Percentiles rank a stretch among this genome's conserved stretches.
These are phyloP conservation scores for Charina bottae DNA, from an alignment of 2,113 vertebrate genomes.

Conservation along the genomic window DNA sequence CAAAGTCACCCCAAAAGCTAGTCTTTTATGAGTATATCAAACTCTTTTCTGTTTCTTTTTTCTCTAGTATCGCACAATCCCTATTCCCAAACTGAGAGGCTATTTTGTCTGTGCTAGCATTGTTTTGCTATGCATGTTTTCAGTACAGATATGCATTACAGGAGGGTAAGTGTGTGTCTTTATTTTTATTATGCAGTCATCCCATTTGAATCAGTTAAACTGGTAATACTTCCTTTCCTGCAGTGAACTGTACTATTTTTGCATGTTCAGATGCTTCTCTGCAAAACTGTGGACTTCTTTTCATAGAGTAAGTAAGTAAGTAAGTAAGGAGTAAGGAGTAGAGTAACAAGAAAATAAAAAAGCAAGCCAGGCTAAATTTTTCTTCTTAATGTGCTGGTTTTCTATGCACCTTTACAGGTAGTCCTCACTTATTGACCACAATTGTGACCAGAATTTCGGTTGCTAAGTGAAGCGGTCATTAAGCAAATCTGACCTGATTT, in stretches of 20 bases:
- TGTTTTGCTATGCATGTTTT: slow-evolving; percentile 90
- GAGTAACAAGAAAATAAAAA: background rate
- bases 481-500: too few species aligned
- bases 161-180: slow-evolving; percentile 74
- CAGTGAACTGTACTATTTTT: background rate
- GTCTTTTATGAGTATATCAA: background rate
- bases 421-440: too few species aligned
- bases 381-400: background rate
- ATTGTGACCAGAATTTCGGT: too few species aligned
- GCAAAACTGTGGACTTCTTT: background rate
- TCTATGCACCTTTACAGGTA: background rate
- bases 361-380: background rate
- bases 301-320: background rate
- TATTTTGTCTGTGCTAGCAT: slow-evolving; percentile 87
- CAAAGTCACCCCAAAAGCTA: background rate
- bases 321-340: background rate
- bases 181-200: background rate
- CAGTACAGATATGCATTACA: slow-evolving; percentile 85
- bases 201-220: background rate
- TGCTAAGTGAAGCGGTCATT: too few species aligned
- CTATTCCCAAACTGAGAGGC: slow-evolving; percentile 85
- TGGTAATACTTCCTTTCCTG: background rate
- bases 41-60: slow-evolving; percentile 35
- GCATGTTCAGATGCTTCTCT: background rate
- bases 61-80: slow-evolving; percentile 87